phyloP scores from a whole-genome alignment of 2,113 vertebrate genomes.

The Chitala chitala region DNA sequence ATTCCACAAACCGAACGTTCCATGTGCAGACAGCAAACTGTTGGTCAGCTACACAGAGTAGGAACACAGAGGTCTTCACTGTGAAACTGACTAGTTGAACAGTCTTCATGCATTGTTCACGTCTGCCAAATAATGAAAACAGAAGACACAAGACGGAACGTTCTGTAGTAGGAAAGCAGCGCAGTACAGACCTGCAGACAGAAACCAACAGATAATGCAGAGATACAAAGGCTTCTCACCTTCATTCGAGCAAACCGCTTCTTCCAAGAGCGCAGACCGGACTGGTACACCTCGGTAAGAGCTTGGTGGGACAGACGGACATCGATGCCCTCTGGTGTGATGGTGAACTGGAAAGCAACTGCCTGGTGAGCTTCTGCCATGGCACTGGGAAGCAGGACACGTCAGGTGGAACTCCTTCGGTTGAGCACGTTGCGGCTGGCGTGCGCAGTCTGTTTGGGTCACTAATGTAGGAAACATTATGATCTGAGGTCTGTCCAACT shows the following conservation, averaged over 20 bases:
- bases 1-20: no score
- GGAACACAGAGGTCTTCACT: no score
- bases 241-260: constrained; percentile 69
- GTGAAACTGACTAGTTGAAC: no score
- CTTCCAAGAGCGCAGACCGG: constrained; percentile 78
- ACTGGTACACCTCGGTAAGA: constrained; percentile 73
- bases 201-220: not conserved
- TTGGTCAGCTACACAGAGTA: not conserved
- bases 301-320: constrained; percentile 69
- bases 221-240: constrained; percentile 48
- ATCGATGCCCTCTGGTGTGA: constrained; percentile 69
- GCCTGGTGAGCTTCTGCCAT: constrained; percentile 89
- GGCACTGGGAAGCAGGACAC: constrained; percentile 28
- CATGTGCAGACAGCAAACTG: no score
- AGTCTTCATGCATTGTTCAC: no score
- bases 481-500: no score
- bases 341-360: constrained; percentile 75
- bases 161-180: not conserved
- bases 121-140: no score
- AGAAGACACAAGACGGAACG: no score
- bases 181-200: not conserved
- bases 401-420: not conserved
- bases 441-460: not conserved
- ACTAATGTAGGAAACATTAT: not conserved
- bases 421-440: no score